Conservation (phyloP, 2,113 vertebrate genomes). For the Thermophis baileyi region DNA sequence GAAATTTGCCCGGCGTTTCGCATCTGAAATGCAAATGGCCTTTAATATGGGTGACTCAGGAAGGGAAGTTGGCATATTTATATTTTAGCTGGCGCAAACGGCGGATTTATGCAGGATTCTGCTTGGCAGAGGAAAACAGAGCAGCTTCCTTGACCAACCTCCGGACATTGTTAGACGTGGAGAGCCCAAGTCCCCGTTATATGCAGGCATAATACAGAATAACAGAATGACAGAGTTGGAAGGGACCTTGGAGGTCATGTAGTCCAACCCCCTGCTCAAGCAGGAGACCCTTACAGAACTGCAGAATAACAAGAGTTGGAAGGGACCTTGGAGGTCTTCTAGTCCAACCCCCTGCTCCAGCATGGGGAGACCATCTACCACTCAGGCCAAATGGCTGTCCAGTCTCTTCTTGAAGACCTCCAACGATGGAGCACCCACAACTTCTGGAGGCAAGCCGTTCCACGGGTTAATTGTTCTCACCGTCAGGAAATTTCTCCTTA, state of each 20-base stretch:
- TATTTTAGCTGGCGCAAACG: slow-evolving; percentile 24
- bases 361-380: not conserved
- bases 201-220: not conserved
- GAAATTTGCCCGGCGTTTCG: slow-evolving; percentile 9
- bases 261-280: not conserved
- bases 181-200: slow-evolving; percentile 14
- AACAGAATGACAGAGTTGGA: not conserved
- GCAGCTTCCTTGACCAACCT: slow-evolving; percentile 22
- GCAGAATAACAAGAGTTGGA: too few relatives aligned
- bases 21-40: slow-evolving; percentile 57
- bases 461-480: too few relatives aligned
- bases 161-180: slow-evolving; percentile 31
- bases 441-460: too few relatives aligned
- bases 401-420: too few relatives aligned
- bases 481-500: too few relatives aligned
- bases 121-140: not conserved
- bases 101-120: slow-evolving; percentile 42
- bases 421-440: too few relatives aligned
- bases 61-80: slow-evolving; percentile 29
- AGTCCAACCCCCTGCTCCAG: not conserved
- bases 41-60: slow-evolving; percentile 47
- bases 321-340: not conserved
- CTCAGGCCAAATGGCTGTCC: not conserved
- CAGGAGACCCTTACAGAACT: too few relatives aligned
- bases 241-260: not conserved